Percentiles rank a stretch among this genome's conserved stretches.
phyloP scores from a whole-genome alignment of 2,797 vertebrate genomes.

The Myotis daubentonii region DNA sequence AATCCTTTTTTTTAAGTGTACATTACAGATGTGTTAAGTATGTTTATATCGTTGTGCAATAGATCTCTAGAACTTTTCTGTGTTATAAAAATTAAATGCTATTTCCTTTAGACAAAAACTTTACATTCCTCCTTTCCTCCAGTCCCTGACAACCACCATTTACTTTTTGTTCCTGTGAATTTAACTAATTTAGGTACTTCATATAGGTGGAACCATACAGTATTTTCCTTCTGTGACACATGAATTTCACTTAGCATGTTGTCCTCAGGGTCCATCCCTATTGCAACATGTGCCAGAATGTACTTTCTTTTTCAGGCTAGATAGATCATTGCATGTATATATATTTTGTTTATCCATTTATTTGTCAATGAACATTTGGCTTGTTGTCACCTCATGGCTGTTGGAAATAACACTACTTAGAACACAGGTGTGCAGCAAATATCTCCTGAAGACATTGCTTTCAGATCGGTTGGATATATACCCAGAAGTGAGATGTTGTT shows the following conservation, averaged over 20 bases:
- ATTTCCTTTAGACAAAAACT: neutral
- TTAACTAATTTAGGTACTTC: neutral
- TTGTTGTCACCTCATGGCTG: too few relatives aligned
- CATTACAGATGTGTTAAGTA: neutral
- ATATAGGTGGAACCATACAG: neutral
- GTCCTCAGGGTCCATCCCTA: neutral
- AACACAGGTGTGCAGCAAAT: too few relatives aligned
- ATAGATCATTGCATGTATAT: neutral
- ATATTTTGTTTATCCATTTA: too few relatives aligned
- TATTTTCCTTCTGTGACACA: neutral
- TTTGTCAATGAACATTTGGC: too few relatives aligned
- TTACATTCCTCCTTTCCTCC: neutral
- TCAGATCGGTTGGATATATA: too few relatives aligned
- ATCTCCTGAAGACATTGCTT: too few relatives aligned
- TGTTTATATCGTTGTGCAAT: neutral
- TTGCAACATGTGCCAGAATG: neutral
- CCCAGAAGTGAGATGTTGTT: too few relatives aligned
- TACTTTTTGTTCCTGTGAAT: neutral
- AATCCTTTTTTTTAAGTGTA: neutral
- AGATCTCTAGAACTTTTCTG: neutral
- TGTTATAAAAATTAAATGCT: neutral
- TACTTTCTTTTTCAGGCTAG: neutral
- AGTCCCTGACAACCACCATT: neutral
- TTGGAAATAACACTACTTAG: too few relatives aligned
- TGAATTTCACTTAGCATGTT: neutral